Evolutionary conservation across 2,113 vertebrate genomes (phyloP).

Genomic region (Cryptotis parvus): DNA sequence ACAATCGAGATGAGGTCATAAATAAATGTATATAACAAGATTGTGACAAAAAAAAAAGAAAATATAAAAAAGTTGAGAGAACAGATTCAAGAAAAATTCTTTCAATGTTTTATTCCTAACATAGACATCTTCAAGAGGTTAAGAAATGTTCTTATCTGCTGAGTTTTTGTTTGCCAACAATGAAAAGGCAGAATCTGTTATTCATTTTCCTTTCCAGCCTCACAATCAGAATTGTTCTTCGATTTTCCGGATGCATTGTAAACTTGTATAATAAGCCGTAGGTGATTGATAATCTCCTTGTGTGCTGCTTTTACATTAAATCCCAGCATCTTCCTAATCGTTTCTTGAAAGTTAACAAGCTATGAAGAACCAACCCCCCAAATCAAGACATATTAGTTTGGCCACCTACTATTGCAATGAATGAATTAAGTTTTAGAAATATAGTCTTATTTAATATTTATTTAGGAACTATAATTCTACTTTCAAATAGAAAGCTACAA

Average conservation of each 20-base stretch:
- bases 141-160: not conserved
- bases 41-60: slow-evolving; percentile 5
- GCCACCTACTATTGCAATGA: slow-evolving; percentile 32
- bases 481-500: slow-evolving; percentile 73
- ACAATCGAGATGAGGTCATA: not conserved
- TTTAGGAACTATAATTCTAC: slow-evolving; percentile 58
- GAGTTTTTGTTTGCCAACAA: not conserved
- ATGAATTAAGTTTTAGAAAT: slow-evolving; percentile 27
- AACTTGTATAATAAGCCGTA: slow-evolving; percentile 68
- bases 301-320: slow-evolving; percentile 76
- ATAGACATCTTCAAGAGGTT: not conserved
- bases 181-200: slow-evolving; percentile 9
- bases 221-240: slow-evolving; percentile 59
- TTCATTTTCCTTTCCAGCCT: not conserved
- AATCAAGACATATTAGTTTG: slow-evolving; percentile 26
- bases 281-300: slow-evolving; percentile 72
- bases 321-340: slow-evolving; percentile 73
- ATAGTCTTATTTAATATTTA: slow-evolving; percentile 31
- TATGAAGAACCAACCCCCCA: slow-evolving; percentile 56
- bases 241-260: slow-evolving; percentile 66
- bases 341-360: slow-evolving; percentile 77
- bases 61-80: slow-evolving; percentile 26
- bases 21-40: slow-evolving; percentile 31
- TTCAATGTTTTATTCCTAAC: slow-evolving; percentile 68
- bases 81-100: slow-evolving; percentile 27